Evolutionary conservation across 2,888 invertebrate species (phyloP).

Genomic region (Petrolisthes cinctipes): DNA sequence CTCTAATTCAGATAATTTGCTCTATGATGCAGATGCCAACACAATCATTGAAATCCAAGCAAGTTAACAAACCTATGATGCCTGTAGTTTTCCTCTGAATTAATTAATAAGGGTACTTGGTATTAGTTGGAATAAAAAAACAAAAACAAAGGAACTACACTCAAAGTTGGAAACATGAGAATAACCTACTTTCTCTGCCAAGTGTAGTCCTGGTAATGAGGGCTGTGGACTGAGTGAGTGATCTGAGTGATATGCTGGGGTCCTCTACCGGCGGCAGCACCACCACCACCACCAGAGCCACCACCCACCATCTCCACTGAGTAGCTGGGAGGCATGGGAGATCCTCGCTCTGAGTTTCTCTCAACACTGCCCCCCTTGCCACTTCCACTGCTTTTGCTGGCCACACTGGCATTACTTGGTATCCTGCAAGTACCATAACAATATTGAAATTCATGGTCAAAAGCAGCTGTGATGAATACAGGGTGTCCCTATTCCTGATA

Average conservation of each 20-base stretch:
- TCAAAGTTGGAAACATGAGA: slow-evolving; percentile 11
- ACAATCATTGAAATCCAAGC: no score
- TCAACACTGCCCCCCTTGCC: slow-evolving; percentile 52
- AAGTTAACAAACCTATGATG: no score
- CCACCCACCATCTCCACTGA: slow-evolving; percentile 48
- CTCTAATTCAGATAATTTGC: no score
- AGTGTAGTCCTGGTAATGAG: slow-evolving; percentile 50
- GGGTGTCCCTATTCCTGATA: no score
- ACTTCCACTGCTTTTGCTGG: slow-evolving; percentile 51
- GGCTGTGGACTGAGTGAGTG: slow-evolving; percentile 55
- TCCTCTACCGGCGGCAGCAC: slow-evolving; percentile 23
- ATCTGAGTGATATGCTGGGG: slow-evolving; percentile 37
- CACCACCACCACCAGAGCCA: slow-evolving; percentile 19
- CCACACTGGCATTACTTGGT: slow-evolving; percentile 61
- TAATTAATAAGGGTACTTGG: no score
- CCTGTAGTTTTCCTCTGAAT: no score
- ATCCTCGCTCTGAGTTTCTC: slow-evolving; percentile 49
- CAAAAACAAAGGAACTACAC: background rate
- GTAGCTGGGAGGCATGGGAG: slow-evolving; percentile 51
- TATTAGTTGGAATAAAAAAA: no score
- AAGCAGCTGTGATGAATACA: no score
- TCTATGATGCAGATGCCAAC: no score
- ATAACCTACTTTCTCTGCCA: slow-evolving; percentile 59
- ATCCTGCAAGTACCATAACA: slow-evolving; percentile 33
- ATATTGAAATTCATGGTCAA: no score